Evolutionary conservation across 2,797 vertebrate genomes (phyloP), one percentile per base, ranked within the genome.

Genomic region (Poecile montanus): DNA sequence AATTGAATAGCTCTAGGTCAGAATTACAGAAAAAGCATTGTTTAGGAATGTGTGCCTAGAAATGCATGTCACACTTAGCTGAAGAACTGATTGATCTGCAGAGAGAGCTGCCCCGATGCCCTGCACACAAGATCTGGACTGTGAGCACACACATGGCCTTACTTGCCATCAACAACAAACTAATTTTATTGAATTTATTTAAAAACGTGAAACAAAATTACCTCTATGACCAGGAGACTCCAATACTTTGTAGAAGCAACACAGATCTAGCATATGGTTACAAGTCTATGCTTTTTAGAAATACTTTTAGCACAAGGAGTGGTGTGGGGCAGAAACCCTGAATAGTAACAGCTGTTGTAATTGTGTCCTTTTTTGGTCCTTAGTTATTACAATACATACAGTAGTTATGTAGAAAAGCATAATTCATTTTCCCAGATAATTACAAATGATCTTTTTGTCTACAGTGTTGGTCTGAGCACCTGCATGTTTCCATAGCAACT

Each of bases 401-500:
- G 26, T 45, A 57, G 54, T 60, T 51, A 58, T 5, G 36, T 68
- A 18, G 22, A 80, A 84, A 95, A 93, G n/a, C 44, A 16, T n/a
- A 82, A 73, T 48, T 67, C 0, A 36, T 89, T 94, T 48, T 0
- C 16, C 26, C 54, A 77, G n/a, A 45, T 68, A 83, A 92, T 68
- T 74, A 74, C 29, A 91, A 77, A 65, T 40, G 0, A 75, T 87
- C 23, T 60, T 95, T 91, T 86, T 85, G 47, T 85, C 54, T 58
- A 38, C 36, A 62, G 5, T 75, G 57, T 56, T 9, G 5, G 42
- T 57, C 65, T 77, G 54, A 91, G 65, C 57, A 88, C 61, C 85
- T 92, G 75, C 65, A 36, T 30, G 75, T 92, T 85, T 91, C 92
- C 84, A 92, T 68, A 91, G 91, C 73, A 88, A 91, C 79, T 83